phyloP scores from a whole-genome alignment of 2,888 invertebrate species.

The Ypsolopha scabrella region DNA sequence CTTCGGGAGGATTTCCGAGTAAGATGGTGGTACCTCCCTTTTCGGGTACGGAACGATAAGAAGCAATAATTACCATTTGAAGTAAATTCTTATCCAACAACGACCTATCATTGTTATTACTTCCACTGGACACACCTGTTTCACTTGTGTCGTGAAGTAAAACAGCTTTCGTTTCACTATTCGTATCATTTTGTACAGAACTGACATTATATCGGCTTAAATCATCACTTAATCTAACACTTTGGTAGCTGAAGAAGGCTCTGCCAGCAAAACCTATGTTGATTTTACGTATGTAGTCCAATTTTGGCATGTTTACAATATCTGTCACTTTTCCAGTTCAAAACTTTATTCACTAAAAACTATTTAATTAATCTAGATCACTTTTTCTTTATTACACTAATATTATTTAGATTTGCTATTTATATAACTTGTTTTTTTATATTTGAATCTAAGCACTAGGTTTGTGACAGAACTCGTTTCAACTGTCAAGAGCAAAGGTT shows the following conservation, averaged over 20 bases:
- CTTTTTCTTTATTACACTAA: no score
- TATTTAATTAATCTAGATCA: no score
- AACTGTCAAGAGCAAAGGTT: no score
- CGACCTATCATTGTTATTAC: background rate
- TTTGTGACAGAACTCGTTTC: no score
- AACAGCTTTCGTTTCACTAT: background rate
- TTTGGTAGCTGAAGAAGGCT: slow-evolving; percentile 8
- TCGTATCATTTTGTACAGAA: background rate
- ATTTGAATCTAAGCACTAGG: no score
- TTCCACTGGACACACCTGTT: background rate
- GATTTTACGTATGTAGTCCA: slow-evolving; percentile 1
- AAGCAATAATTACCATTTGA: background rate
- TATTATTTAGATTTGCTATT: no score
- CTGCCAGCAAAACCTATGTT: slow-evolving; percentile 6
- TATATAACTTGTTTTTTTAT: no score
- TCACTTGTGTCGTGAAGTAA: background rate
- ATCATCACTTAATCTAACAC: background rate
- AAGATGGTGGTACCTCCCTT: slow-evolving; percentile 1
- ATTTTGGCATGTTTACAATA: background rate
- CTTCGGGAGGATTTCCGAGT: no score
- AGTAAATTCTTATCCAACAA: background rate
- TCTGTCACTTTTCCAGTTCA: background rate
- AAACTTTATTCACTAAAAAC: no score
- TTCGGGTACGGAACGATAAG: background rate
- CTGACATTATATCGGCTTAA: background rate